A percentile compares a stretch with the other conserved stretches of the same genome.
phyloP scores from a whole-genome alignment of 2,113 vertebrate genomes.

The Ploceus nigricollis region DNA sequence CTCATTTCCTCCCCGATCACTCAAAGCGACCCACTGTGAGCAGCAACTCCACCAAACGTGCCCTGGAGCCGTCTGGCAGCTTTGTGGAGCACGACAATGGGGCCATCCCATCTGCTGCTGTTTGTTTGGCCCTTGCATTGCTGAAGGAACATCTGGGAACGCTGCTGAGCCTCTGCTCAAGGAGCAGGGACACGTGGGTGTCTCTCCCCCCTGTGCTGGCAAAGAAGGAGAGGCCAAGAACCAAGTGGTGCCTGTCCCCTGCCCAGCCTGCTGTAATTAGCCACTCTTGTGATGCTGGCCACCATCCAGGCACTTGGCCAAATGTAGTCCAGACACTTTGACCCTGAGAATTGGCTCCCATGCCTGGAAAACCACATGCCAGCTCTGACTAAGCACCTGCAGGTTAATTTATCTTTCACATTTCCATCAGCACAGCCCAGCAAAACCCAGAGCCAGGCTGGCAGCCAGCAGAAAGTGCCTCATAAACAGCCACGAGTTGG shows the following conservation, averaged over 20 bases:
- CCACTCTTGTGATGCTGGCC: not conserved
- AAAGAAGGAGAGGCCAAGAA: not conserved
- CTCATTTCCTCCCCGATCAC: not conserved
- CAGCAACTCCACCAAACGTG: not conserved
- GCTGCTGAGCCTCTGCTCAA: not conserved
- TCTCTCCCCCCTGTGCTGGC: not conserved
- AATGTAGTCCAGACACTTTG: not conserved
- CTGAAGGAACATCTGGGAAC: not conserved
- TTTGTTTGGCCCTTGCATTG: not conserved
- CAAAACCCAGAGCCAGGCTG: not conserved
- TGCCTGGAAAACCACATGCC: not conserved
- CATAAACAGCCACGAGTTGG: not conserved
- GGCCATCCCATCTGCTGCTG: conserved; percentile 15
- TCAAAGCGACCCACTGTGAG: not conserved
- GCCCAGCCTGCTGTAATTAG: not conserved
- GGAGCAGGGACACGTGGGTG: fast-evolving
- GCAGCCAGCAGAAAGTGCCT: not conserved
- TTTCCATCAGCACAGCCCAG: not conserved
- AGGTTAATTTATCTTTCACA: not conserved
- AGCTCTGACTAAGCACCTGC: not conserved
- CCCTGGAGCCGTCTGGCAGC: not conserved
- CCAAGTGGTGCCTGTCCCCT: not conserved
- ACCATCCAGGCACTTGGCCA: not conserved
- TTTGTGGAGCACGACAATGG: not conserved
- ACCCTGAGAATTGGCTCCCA: not conserved